These are phyloP conservation scores for Chiroxiphia lanceolata DNA, from an alignment of 2,797 vertebrate species.

Conservation along the genomic window DNA sequence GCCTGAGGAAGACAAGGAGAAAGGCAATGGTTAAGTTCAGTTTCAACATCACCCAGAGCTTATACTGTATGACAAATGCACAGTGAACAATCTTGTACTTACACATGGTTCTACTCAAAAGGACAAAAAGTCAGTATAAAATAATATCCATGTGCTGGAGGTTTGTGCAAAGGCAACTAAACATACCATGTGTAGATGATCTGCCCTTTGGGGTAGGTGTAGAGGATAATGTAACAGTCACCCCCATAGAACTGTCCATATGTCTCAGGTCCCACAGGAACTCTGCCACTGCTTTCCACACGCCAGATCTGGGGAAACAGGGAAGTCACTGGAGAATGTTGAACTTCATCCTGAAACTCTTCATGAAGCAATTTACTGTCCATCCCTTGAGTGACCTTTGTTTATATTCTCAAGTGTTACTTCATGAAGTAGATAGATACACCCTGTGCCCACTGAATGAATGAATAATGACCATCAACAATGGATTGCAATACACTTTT, in stretches of 20 bases:
- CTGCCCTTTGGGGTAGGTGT: constrained; percentile 81
- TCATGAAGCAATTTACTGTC: not conserved
- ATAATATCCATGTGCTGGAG: not conserved
- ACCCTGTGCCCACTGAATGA: not conserved
- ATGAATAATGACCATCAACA: not conserved
- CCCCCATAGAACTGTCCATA: constrained; percentile 90
- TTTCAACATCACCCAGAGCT: not conserved
- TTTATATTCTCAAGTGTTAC: not conserved
- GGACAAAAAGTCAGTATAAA: not conserved
- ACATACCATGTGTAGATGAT: constrained; percentile 83
- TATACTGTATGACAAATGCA: not conserved
- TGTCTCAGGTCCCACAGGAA: constrained; percentile 73
- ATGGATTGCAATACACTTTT: not conserved
- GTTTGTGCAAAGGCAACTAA: not conserved
- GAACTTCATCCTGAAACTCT: not conserved
- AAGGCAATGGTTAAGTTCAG: not conserved
- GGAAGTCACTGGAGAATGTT: not conserved
- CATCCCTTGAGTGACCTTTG: not conserved
- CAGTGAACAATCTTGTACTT: not conserved
- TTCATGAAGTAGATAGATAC: not conserved
- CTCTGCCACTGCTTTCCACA: constrained; percentile 84
- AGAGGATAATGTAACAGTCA: constrained; percentile 92
- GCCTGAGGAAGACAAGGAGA: constrained; percentile 75
- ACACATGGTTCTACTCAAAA: not conserved
- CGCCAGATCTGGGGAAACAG: constrained; percentile 85